These are phyloP conservation scores for Epinotia nisella DNA, from an alignment of 2,888 invertebrate species.

Conservation along the genomic window DNA sequence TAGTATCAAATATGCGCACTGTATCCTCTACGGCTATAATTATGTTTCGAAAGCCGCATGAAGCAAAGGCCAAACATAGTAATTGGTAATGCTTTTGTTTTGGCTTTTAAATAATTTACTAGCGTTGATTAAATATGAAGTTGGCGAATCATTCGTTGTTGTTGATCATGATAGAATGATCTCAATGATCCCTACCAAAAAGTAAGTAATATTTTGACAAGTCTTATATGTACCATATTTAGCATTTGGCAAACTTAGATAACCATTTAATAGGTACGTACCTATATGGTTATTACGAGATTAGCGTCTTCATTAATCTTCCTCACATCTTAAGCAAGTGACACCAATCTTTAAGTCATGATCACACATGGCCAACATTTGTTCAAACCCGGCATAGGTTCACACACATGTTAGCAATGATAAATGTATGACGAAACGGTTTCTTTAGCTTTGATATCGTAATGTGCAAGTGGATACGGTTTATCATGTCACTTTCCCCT, in stretches of 20 bases:
- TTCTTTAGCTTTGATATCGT: slow-evolving; percentile 41
- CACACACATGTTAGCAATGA: slow-evolving; percentile 41
- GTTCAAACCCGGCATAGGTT: slow-evolving; percentile 32
- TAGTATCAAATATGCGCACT: slow-evolving; percentile 24
- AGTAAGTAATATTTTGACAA: not conserved
- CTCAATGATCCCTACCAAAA: too few relatives aligned
- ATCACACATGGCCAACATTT: slow-evolving; percentile 18
- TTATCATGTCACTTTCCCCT: slow-evolving; percentile 42
- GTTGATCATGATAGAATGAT: not conserved
- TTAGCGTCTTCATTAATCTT: slow-evolving; percentile 23
- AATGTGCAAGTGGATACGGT: slow-evolving; percentile 36
- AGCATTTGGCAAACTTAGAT: not conserved
- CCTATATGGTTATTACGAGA: slow-evolving; percentile 11
- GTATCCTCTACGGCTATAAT: slow-evolving; percentile 32
- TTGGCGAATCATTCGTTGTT: not conserved
- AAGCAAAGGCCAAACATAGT: slow-evolving; percentile 28
- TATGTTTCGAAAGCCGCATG: slow-evolving; percentile 33
- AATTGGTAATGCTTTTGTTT: slow-evolving; percentile 16
- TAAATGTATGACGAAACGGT: slow-evolving; percentile 38
- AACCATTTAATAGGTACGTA: not conserved
- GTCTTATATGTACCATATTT: not conserved
- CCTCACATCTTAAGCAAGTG: slow-evolving; percentile 4
- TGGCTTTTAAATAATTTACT: slow-evolving; percentile 8
- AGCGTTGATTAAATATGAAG: not conserved
- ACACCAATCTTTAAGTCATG: slow-evolving; percentile 24